phyloP scores from a whole-genome alignment of 2,113 vertebrate species.

The Calcarius ornatus region DNA sequence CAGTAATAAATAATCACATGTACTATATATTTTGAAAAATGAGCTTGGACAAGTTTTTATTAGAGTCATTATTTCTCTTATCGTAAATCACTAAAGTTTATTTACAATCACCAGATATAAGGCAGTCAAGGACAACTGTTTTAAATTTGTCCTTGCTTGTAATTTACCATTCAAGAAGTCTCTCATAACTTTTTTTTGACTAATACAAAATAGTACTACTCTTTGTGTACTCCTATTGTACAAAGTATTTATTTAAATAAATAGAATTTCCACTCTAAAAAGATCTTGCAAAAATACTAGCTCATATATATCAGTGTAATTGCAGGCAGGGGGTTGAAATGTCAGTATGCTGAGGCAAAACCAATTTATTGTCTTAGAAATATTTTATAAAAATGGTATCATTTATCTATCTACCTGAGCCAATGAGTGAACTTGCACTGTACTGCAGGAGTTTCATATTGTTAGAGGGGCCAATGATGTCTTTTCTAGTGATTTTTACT shows the following conservation, averaged over 20 bases:
- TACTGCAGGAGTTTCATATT: neutral
- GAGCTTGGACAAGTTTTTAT: slow-evolving; percentile 33
- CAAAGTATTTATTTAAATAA: neutral
- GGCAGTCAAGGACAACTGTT: slow-evolving; percentile 33
- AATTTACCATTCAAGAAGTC: slow-evolving; percentile 27
- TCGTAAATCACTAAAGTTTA: slow-evolving; percentile 46
- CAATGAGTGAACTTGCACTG: neutral
- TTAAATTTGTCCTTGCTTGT: slow-evolving; percentile 36
- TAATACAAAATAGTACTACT: neutral
- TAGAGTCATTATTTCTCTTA: slow-evolving; percentile 57
- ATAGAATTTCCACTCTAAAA: neutral
- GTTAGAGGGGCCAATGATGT: fast-evolving
- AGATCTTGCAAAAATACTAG: neutral
- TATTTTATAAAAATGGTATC: neutral
- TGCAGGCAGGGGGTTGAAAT: neutral
- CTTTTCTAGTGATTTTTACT: neutral
- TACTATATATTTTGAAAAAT: slow-evolving; percentile 57
- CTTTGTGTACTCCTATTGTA: neutral
- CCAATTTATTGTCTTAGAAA: neutral
- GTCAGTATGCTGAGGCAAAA: neutral
- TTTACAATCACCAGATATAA: slow-evolving; percentile 21
- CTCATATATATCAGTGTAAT: neutral
- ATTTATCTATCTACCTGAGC: neutral
- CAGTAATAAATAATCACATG: slow-evolving; percentile 31
- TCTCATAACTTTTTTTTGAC: neutral